Percentiles rank a stretch among this genome's conserved stretches.
Evolutionary conservation across 2,797 vertebrate species (phyloP).

Genomic region (Ptychadena robeensis): DNA sequence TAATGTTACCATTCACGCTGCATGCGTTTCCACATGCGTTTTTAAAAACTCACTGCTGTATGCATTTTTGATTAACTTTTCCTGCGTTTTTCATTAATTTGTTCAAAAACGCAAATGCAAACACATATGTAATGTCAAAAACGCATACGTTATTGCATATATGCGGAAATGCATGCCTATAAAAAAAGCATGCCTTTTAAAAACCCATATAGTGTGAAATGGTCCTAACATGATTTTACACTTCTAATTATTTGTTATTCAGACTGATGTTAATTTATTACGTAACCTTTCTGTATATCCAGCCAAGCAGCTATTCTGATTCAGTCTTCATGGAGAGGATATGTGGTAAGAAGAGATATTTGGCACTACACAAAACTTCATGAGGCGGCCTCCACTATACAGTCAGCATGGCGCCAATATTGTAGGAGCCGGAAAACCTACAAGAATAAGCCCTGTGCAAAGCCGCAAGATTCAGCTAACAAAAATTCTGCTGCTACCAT

Average conservation of each 20-base stretch:
- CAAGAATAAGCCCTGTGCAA: slow-evolving; percentile 47
- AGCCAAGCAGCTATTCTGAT: slow-evolving; percentile 76
- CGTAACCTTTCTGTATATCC: slow-evolving; percentile 9
- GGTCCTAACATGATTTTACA: no score
- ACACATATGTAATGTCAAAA: no score
- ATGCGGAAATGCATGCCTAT: no score
- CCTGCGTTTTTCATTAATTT: no score
- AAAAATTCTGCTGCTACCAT: slow-evolving; percentile 79
- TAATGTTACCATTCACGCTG: no score
- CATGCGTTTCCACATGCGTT: no score
- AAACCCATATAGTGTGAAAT: no score
- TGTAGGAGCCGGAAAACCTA: slow-evolving; percentile 45
- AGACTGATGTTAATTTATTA: background rate
- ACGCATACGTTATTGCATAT: no score
- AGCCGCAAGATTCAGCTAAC: slow-evolving; percentile 35
- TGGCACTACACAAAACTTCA: slow-evolving; percentile 64
- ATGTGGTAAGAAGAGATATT: slow-evolving; percentile 66
- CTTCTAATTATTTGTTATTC: background rate
- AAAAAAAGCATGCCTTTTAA: no score
- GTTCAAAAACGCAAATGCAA: no score
- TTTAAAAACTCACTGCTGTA: no score
- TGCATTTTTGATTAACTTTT: no score
- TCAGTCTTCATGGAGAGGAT: slow-evolving; percentile 74
- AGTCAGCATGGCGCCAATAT: slow-evolving; percentile 63
- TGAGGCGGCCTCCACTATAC: slow-evolving; percentile 62